These are phyloP conservation scores for Drosophila lacteicornis DNA, from an alignment of 1,140 invertebrate species.

Conservation along the genomic window DNA sequence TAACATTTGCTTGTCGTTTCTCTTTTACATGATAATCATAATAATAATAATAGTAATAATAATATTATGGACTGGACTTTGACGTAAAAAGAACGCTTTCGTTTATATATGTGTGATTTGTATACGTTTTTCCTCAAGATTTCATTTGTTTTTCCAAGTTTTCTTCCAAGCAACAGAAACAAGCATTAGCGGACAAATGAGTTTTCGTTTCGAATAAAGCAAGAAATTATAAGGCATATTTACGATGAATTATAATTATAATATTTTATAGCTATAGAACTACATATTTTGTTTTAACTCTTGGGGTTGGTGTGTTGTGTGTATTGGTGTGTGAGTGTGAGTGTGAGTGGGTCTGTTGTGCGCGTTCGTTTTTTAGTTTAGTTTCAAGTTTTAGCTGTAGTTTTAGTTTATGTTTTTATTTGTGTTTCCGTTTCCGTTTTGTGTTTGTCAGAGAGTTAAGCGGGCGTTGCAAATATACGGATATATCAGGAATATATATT, in stretches of 20 bases:
- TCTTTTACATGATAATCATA: slow-evolving; percentile 54
- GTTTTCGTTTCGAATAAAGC: slow-evolving; percentile 45
- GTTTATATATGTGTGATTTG: slow-evolving; percentile 20
- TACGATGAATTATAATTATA: slow-evolving; percentile 53
- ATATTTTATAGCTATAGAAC: slow-evolving; percentile 56
- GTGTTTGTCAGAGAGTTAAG: slow-evolving; percentile 40
- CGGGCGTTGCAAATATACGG: slow-evolving; percentile 29
- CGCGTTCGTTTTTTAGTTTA: slow-evolving; percentile 24
- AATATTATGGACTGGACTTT: slow-evolving; percentile 68
- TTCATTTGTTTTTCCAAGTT: slow-evolving; percentile 30
- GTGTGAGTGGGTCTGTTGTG: slow-evolving; percentile 40
- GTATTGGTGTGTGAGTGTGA: slow-evolving; percentile 17
- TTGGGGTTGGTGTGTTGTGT: slow-evolving; percentile 28
- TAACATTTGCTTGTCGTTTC: slow-evolving; percentile 68
- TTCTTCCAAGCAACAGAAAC: slow-evolving; percentile 67
- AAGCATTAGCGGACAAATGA: slow-evolving; percentile 69
- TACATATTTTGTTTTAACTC: slow-evolving; percentile 57
- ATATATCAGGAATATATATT: slow-evolving; percentile 37
- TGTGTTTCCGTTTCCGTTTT: slow-evolving; percentile 57
- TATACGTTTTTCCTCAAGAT: slow-evolving; percentile 14
- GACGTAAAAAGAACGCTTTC: slow-evolving; percentile 58
- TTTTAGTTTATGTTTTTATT: slow-evolving; percentile 6
- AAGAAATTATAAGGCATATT: slow-evolving; percentile 69
- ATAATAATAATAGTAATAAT: slow-evolving; percentile 58
- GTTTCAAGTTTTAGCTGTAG: slow-evolving; percentile 15